A percentile compares a stretch with the other conserved stretches of the same genome.
phyloP scores from a whole-genome alignment of 2,797 vertebrate species.

The Gymnodraco acuticeps region DNA sequence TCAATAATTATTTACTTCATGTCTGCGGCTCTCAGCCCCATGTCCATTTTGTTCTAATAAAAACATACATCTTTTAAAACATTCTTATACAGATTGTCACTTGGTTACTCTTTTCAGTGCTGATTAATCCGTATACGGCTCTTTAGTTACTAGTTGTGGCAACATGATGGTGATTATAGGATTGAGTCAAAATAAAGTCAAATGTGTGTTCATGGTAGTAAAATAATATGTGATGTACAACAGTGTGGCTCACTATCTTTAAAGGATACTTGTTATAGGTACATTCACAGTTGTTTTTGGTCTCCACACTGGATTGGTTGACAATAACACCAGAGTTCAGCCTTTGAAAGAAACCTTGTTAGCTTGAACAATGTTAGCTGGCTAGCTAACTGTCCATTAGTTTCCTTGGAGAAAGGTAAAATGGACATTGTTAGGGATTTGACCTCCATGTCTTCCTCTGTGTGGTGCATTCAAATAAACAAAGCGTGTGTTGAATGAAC shows the following conservation, averaged over 20 bases:
- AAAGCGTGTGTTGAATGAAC: conserved; percentile 13
- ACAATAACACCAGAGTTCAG: not conserved
- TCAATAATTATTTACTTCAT: not conserved
- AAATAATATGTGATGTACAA: too few species aligned
- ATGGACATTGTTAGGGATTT: not conserved
- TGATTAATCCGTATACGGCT: not conserved
- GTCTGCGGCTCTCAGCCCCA: not conserved
- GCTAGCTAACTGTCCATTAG: not conserved
- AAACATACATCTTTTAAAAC: too few species aligned
- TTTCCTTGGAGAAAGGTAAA: not conserved
- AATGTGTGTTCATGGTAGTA: too few species aligned
- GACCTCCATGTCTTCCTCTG: not conserved
- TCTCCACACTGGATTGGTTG: not conserved
- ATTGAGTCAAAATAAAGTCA: too few species aligned
- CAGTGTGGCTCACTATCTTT: too few species aligned
- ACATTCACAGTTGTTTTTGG: conserved; percentile 9
- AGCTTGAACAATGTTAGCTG: not conserved
- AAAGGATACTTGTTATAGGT: not conserved
- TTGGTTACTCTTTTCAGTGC: not conserved
- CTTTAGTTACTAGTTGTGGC: not conserved
- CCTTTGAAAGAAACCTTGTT: not conserved
- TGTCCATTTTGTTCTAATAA: too few species aligned
- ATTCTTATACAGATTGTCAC: too few species aligned
- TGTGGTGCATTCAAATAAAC: conserved; percentile 12
- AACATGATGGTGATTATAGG: not conserved